These are phyloP conservation scores for Periophthalmus modestus DNA, from an alignment of 2,113 vertebrate species.

Conservation along the genomic window DNA sequence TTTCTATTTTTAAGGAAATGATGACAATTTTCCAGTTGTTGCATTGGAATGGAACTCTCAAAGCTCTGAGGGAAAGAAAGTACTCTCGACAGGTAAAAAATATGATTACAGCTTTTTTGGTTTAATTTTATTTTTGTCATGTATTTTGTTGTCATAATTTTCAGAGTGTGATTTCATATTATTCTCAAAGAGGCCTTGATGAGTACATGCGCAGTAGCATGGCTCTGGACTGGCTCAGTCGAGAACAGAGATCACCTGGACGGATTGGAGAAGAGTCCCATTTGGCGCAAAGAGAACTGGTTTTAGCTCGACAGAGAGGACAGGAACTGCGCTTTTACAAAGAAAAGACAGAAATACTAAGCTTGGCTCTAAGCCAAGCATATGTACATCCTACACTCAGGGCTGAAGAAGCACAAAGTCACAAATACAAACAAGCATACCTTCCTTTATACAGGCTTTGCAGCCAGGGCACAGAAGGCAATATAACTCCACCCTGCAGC, in stretches of 20 bases:
- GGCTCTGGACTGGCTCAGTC: conserved; percentile 73
- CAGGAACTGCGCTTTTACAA: conserved; percentile 71
- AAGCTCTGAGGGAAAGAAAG: conserved; percentile 81
- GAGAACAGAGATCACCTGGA: conserved; percentile 61
- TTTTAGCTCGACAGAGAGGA: conserved; percentile 56
- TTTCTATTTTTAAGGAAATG: conserved; percentile 76
- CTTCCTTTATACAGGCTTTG: conserved; percentile 49
- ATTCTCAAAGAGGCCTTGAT: conserved; percentile 62
- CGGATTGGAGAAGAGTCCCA: conserved; percentile 60
- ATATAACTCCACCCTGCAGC: conserved; percentile 29
- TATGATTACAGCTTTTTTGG: neutral
- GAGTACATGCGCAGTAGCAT: conserved; percentile 71
- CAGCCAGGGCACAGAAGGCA: conserved; percentile 26
- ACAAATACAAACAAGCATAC: conserved; percentile 47
- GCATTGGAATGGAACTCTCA: conserved; percentile 88
- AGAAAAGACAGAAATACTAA: conserved; percentile 72
- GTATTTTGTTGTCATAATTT: conserved; percentile 4
- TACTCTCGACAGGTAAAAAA: conserved; percentile 83
- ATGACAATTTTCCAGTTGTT: conserved; percentile 88
- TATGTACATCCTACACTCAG: conserved; percentile 51
- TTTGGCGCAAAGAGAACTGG: conserved; percentile 65
- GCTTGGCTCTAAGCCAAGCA: conserved; percentile 69
- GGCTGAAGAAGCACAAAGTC: conserved; percentile 12
- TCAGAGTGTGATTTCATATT: conserved; percentile 72
- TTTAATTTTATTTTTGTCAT: neutral